These are phyloP conservation scores for Poeciliopsis retropinna DNA, from an alignment of 2,113 vertebrate species.

Conservation along the genomic window DNA sequence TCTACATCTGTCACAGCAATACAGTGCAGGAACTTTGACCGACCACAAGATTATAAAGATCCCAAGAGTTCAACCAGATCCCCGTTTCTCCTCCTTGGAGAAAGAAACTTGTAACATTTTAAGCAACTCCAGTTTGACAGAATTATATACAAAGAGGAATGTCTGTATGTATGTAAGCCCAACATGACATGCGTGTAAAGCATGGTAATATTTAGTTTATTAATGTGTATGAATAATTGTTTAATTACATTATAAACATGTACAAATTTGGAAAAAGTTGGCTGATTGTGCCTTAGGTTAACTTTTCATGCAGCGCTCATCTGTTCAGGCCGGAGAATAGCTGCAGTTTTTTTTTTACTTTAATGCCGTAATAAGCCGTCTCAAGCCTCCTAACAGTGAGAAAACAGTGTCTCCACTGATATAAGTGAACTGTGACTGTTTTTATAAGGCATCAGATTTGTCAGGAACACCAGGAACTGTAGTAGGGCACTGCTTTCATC, in stretches of 20 bases:
- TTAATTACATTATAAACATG: conserved; percentile 82
- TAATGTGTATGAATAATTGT: conserved; percentile 75
- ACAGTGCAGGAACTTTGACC: conserved; percentile 10
- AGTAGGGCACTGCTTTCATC: conserved; percentile 43
- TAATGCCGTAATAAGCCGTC: conserved; percentile 27
- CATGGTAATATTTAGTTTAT: conserved; percentile 74
- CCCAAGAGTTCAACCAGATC: conserved; percentile 19
- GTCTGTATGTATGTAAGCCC: conserved; percentile 51
- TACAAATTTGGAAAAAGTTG: conserved; percentile 73
- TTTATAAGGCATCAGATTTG: conserved; percentile 77
- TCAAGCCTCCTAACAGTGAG: conserved; percentile 44
- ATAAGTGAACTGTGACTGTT: conserved; percentile 56
- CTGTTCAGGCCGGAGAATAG: conserved; percentile 48
- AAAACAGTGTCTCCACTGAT: conserved; percentile 54
- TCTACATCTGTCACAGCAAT: conserved; percentile 29
- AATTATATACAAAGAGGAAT: conserved; percentile 72
- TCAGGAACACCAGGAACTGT: conserved; percentile 46
- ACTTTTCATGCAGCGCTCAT: conserved; percentile 72
- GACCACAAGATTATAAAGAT: conserved; percentile 36
- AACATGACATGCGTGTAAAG: conserved; percentile 77
- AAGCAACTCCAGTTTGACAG: conserved; percentile 27
- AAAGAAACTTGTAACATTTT: conserved; percentile 19
- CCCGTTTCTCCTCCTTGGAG: conserved; percentile 6
- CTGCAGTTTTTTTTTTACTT: conserved; percentile 13
- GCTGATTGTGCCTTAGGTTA: conserved; percentile 74